Evolutionary conservation across 2,888 invertebrate species (phyloP), one percentile per base, ranked within the genome.

Genomic region (Drosophila kanekoi): DNA sequence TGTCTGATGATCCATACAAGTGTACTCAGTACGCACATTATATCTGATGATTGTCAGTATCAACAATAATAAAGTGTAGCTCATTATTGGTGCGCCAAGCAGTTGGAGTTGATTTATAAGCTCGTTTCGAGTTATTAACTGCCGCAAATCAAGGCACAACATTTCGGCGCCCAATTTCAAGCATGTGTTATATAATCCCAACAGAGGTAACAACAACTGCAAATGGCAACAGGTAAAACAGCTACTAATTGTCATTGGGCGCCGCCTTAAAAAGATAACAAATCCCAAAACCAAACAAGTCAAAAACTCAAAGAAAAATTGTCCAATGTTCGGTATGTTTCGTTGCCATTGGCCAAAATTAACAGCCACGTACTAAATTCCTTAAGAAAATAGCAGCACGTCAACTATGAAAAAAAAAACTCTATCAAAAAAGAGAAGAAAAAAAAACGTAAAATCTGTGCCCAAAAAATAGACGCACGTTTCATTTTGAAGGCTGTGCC

Each of bases 341-440:
- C 54, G 59, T 13, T 67, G 65, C 56, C 59, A 58, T 57, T 65
- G 68, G 56, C 51, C 68, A 65, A 69, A 82, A 81, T 81, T 76
- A 86, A 73, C 83, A 86, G 80, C 18, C 68, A 60, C 68, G 53
- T 69, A 81, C 80, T 71, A 76, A 82, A 86, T 86, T 86, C 86
- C 79, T 63, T 62, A 71, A 57, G 56, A 63, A 79, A 86, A 82
- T 45, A 74, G 16, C 49, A 53, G 23, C 47, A 41, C 35, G 47
- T 44, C 37, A 38, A 48, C 41, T 23, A 58, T 37, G 49, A 48
- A 40, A 49, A 62, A 18, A 35, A 51, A 43, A 60, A 45, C 9
- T 32, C 28, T 41, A 32, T 11, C 43, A 62, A 51, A 61, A 20
- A 0, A 8, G 40, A 9, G 16, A 3, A 9, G 16, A 8, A 9